Conservation (phyloP, 2,888 invertebrate genomes). For the Drosophila nr. perissopoda region DNA sequence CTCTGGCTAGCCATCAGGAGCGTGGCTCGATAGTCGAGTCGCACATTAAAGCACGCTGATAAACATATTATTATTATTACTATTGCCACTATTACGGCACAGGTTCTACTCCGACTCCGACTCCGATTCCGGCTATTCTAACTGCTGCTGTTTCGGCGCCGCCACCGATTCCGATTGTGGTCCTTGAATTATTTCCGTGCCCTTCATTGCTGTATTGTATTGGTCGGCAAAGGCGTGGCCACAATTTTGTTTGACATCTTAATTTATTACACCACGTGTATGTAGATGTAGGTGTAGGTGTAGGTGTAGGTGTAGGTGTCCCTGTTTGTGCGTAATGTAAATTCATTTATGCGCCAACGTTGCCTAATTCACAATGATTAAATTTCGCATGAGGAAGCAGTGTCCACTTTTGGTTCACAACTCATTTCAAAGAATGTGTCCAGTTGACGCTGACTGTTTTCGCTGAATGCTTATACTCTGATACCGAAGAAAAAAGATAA, state of each 20-base stretch:
- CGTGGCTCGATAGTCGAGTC: constrained; percentile 55
- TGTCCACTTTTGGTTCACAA: not conserved
- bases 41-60: constrained; percentile 73
- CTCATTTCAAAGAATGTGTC: not conserved
- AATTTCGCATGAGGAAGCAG: constrained; percentile 51
- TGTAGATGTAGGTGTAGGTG: not conserved
- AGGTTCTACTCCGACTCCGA: constrained; percentile 6
- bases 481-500: no score
- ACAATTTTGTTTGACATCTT: constrained; percentile 54
- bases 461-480: no score
- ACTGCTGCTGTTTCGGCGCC: constrained; percentile 6
- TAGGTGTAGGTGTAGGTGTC: not conserved
- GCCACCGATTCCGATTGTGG: constrained; percentile 17
- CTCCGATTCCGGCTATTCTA: no score
- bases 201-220: constrained; percentile 45
- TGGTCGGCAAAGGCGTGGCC: constrained; percentile 37
- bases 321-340: constrained; percentile 19
- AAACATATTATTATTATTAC: constrained; percentile 81
- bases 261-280: constrained; percentile 64
- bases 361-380: constrained; percentile 75
- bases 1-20: constrained; percentile 12
- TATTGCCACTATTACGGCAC: constrained; percentile 59
- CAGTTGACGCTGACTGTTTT: not conserved
- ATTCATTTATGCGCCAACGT: constrained; percentile 25
- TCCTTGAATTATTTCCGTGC: constrained; percentile 54